These are phyloP conservation scores for Drosophila obscura DNA, from an alignment of 1,140 invertebrate genomes.

Conservation along the genomic window DNA sequence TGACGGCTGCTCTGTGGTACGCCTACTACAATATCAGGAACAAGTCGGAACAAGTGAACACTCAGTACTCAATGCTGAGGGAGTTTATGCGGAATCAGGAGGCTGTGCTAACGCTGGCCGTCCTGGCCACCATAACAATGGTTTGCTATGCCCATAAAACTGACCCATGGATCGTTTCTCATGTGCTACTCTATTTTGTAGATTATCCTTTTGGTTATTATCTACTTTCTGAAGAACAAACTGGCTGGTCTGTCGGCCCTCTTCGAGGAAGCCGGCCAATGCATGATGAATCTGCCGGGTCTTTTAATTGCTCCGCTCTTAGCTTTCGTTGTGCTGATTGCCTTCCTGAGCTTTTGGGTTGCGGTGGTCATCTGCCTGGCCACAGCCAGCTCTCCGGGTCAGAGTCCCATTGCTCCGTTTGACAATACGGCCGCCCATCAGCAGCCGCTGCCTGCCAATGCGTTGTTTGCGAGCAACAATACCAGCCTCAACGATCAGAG, in stretches of 20 bases:
- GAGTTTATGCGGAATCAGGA: slow-evolving; percentile 94
- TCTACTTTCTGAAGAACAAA: slow-evolving; percentile 91
- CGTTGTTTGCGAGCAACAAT: slow-evolving; percentile 43
- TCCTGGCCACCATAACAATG: slow-evolving; percentile 92
- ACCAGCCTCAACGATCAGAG: slow-evolving; percentile 35
- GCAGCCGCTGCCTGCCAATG: slow-evolving; percentile 43
- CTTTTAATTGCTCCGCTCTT: slow-evolving; percentile 94
- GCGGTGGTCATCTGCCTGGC: slow-evolving; percentile 90
- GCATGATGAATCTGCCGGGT: slow-evolving; percentile 92
- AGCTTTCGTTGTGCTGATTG: slow-evolving; percentile 91
- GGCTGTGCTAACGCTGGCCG: slow-evolving; percentile 91
- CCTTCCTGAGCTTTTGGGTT: slow-evolving; percentile 94
- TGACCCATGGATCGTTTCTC: not conserved
- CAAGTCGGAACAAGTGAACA: slow-evolving; percentile 74
- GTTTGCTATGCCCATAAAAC: slow-evolving; percentile 19
- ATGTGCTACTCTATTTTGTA: slow-evolving; percentile 83
- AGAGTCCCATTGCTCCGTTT: slow-evolving; percentile 75
- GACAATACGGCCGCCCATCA: slow-evolving; percentile 61
- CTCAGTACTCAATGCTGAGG: slow-evolving; percentile 85
- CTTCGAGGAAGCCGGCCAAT: slow-evolving; percentile 94
- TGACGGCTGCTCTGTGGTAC: slow-evolving; percentile 94
- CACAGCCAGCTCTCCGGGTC: slow-evolving; percentile 85
- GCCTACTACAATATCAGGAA: slow-evolving; percentile 92
- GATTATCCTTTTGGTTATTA: slow-evolving; percentile 91
- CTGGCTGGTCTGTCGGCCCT: slow-evolving; percentile 91